These are phyloP conservation scores for Stegophylla sp. DNA, from an alignment of 2,888 invertebrate genomes.

Conservation along the genomic window DNA sequence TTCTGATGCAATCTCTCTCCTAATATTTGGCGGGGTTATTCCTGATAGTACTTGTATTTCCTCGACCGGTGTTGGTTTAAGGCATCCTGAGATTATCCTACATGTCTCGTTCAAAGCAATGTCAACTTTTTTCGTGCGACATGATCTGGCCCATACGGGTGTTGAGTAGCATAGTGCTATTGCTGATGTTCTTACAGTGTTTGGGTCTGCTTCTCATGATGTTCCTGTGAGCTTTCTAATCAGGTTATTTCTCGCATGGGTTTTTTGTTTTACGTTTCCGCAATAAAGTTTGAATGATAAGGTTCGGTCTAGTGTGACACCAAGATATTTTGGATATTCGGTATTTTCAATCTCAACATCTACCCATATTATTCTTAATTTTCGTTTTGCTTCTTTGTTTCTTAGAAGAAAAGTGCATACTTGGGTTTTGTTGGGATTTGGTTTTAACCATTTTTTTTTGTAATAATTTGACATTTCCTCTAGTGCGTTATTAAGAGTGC, in stretches of 20 bases:
- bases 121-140: too few species aligned
- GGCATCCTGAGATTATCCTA: conserved; percentile 5
- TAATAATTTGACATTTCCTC: background rate
- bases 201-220: conserved; percentile 8
- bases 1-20: background rate
- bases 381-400: conserved; percentile 22
- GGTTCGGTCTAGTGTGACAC: background rate
- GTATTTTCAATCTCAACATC: background rate
- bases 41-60: conserved; percentile 1
- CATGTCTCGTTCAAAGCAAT: conserved; percentile 14
- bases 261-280: conserved; percentile 1
- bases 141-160: too few species aligned
- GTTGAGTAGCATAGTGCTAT: background rate
- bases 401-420: conserved; percentile 24
- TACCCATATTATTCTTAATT: conserved; percentile 1
- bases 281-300: background rate
- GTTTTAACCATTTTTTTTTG: background rate
- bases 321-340: background rate
- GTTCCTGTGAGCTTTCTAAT: conserved; percentile 28
- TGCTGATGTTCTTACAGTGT: conserved; percentile 20
- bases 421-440: background rate
- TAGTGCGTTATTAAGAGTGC: background rate
- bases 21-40: background rate
- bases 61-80: conserved; percentile 1
- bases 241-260: conserved; percentile 1